Base-by-base conservation (phyloP, 2,888 invertebrate genomes). In the Andrena fulva region DNA sequence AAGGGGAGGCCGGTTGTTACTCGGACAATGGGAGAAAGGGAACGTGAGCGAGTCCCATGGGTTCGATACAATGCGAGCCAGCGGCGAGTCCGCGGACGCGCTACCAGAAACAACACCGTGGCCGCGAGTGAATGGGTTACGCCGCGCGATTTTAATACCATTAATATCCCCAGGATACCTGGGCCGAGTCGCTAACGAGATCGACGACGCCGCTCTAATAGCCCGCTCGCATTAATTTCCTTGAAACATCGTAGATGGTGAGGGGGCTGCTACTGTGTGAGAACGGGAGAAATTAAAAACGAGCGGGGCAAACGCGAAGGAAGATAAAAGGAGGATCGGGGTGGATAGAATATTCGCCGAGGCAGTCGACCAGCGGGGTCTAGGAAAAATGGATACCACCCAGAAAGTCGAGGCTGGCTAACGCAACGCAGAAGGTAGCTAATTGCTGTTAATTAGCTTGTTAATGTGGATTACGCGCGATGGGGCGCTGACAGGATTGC, bases 361-460 rank as follows among this genome's bases (percentile, higher is more conserved):
- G 33, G 42, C 63, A 24, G 16, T 56, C n/a, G 29, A 27, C 24
- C 27, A 72, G 56, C 10, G 12, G 12, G n/a, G 50, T 10, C 29
- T 8, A 5, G 50, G 31, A 6, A 52, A 63, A 67, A 72, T 16
- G 27, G 7, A 24, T 35, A 52, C 52, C 71, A 12, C 20, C 27
- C n/a, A 35, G 66, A 48, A 70, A 56, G 27, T 63, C 78, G 78
- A 72, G 71, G 67, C 54, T 78, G 67, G 80, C 31, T 27, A 29
- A 33, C 33, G n/a, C 52, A 33, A 31, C 64, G 67, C 70, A 56
- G 50, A 59, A 50, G 33, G 42, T 33, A 64, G 73, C 84, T 87
- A 90, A 90, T 88, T 89, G 87, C 86, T 76, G 84, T 89, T 91
- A 91, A 91, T 89, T 90, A 89, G 87, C 87, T 84, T 83, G 83